phyloP scores from a whole-genome alignment of 2,797 vertebrate genomes.

The Emydoidea blandingii region DNA sequence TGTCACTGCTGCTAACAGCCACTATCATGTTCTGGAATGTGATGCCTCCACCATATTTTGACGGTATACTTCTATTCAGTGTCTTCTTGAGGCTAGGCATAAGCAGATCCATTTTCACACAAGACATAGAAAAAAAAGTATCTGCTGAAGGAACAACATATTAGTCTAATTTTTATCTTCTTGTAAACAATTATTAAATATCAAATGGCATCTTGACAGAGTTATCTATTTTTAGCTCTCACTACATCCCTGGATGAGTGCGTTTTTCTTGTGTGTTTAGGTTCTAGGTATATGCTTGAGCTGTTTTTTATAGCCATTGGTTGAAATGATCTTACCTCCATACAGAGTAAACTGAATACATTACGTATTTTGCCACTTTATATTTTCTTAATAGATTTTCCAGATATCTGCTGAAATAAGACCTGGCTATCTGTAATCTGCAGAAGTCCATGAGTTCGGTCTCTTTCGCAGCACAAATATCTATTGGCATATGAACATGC shows the following conservation, averaged over 20 bases:
- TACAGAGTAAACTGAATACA: background rate
- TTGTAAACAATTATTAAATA: background rate
- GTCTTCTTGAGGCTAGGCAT: background rate
- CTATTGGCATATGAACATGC: background rate
- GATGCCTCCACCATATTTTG: background rate
- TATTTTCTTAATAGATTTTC: background rate
- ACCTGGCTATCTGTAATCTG: background rate
- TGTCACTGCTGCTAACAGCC: background rate
- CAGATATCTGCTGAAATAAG: background rate
- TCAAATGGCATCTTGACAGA: background rate
- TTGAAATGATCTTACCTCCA: background rate
- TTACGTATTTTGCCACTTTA: background rate
- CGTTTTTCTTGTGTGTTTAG: background rate
- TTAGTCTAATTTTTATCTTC: background rate
- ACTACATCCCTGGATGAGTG: background rate
- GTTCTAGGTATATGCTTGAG: background rate
- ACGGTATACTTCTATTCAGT: fast-evolving
- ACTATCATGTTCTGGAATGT: background rate
- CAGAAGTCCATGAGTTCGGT: background rate
- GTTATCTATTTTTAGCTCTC: background rate
- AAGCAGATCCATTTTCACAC: background rate
- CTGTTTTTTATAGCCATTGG: background rate
- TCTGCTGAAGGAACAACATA: fast-evolving
- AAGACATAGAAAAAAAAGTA: background rate
- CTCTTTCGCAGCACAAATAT: background rate